These are phyloP conservation scores for Xestia c-nigrum DNA, from an alignment of 2,888 invertebrate species.

Conservation along the genomic window DNA sequence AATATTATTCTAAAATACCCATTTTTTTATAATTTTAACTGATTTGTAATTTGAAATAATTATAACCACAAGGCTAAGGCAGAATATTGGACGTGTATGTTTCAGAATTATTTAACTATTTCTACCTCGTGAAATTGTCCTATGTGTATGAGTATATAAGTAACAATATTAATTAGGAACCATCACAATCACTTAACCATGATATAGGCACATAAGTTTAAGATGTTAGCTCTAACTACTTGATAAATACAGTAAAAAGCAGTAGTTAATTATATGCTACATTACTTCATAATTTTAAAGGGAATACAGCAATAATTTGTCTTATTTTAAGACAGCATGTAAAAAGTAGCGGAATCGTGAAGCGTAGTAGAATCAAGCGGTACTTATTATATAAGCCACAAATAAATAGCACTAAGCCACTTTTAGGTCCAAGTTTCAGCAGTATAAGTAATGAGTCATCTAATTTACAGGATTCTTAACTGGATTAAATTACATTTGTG, in stretches of 20 bases:
- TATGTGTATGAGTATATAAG: not conserved
- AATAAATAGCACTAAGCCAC: conserved; percentile 27
- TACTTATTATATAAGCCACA: not conserved
- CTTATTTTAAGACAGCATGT: not conserved
- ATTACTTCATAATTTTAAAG: not conserved
- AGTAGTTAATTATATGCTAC: not conserved
- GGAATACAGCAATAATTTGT: not conserved
- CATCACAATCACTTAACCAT: conserved; percentile 12
- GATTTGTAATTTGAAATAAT: not conserved
- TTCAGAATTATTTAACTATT: not conserved
- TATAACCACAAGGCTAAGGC: not conserved
- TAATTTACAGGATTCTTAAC: not conserved
- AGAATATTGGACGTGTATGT: conserved; percentile 7
- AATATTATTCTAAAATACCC: not conserved
- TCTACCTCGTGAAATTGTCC: not conserved
- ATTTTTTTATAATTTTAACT: not conserved
- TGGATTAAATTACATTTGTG: conserved; percentile 14
- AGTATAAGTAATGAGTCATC: conserved; percentile 10
- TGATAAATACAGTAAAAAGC: not conserved
- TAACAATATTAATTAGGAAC: conserved; percentile 24
- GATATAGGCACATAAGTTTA: not conserved
- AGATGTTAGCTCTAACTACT: not conserved
- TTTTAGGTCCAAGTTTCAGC: not conserved
- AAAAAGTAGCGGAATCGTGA: not conserved
- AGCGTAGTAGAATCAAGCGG: conserved; percentile 10